Base-by-base conservation (phyloP, 2,797 vertebrate species). In the Sarcophilus harrisii region DNA sequence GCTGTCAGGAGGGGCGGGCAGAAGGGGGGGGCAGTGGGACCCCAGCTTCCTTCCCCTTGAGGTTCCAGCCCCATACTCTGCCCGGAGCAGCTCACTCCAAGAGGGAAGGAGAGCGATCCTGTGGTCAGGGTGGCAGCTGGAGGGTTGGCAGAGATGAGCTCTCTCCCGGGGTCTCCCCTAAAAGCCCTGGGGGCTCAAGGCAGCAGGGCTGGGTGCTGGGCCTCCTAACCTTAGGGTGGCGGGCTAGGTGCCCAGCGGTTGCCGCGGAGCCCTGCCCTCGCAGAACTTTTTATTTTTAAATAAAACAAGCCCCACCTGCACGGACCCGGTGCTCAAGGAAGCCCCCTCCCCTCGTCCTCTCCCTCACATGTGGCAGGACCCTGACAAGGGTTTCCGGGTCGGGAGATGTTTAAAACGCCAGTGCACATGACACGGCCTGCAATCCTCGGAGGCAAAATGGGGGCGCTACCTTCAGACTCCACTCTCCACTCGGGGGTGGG, bases 1-100 rank as follows among this genome's bases (percentile, higher is more conserved):
- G 0, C 0, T 92, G 29, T 0, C 0, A 45, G 38, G n/a, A 38
- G 38, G n/a, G 66, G n/a, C 6, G 54, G 54, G 54, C 9, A 11
- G 54, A 55, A 38, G 38, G n/a, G 66, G 66, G 2, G 54, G 54
- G 54, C 9, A 11, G 54, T 11, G 54, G 54, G 9, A 9, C 54
- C 54, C 54, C 54, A 0, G 54, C 38, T 87, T 24, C 38, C 73
- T 87, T 81, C 73, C 73, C 73, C 45, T 11, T 81, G 24, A 24
- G 21, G 30, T 27, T 73, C 62, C 57, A 1, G 57, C 57, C 57
- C 57, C 57, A 55, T 5, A 10, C 21, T 6, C 16, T 73, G 66
- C 66, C 18, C 18, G 38, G 66, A 38, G 38, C 21, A 73, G 66
- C 38, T 38, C 18, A 18, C n/a, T 38, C 4, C 18, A 38, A 73